Evolutionary conservation across 2,888 invertebrate genomes (phyloP), one percentile per base, ranked within the genome.

Genomic region (Nemotelus nigrinus): DNA sequence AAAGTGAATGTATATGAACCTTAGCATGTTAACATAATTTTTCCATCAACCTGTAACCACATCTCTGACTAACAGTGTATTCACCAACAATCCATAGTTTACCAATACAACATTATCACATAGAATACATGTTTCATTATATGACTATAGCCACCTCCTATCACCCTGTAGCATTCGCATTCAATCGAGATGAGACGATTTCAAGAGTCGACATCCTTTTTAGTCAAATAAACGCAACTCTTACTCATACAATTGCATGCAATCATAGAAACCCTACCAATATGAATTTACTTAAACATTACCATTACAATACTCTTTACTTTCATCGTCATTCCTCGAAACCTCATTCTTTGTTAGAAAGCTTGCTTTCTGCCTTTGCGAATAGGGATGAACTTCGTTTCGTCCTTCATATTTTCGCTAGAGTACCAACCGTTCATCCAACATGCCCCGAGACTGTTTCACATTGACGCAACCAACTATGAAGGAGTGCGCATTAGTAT

Each of bases 391-490:
- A 8, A 68, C 41, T 8, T 2, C 53, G 10, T 53, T 53, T 53
- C 68, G 43, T 48, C 50, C 53, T 68, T 25, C 68, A n/a, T 6
- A 50, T 5, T 50, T 43, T 25, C 41, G 7, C 39, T 39, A 39
- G 39, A 68, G 53, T 68, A 53, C 41, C 50, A 39, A 39, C 53
- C 6, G 39, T 10, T 6, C 43, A 4, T 10, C 3, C 39, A 63
- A 41, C 7, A 10, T 68, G 5, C 68, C 39, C 58, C 10, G 57
- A 43, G 72, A 58, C 72, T 45, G 72, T 72, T 72, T 44, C 72
- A 72, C 43, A 72, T 72, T 72, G 72, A 60, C 58, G 72, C 72
- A 72, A 25, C 60, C 72, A 60, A 25, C 41, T 58, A 72, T 72
- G 47, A 72, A 72, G 45, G 8, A 72, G 72, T 72, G 58, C n/a